phyloP scores from a whole-genome alignment of 1,140 invertebrate genomes.

The Neodiprion fabricii region DNA sequence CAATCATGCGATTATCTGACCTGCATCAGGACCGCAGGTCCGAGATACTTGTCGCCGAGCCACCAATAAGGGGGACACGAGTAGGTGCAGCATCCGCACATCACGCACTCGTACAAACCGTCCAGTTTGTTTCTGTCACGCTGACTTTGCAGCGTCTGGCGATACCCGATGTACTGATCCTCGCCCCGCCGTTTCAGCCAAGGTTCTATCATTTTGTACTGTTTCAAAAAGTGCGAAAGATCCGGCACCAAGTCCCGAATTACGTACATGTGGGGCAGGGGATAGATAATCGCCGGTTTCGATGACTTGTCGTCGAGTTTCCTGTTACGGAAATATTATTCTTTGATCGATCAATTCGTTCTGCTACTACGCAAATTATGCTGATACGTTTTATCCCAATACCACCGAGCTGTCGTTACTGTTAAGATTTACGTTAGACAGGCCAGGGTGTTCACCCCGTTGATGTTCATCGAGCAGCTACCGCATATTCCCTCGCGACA shows the following conservation, averaged over 20 bases:
- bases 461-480: constrained; percentile 89
- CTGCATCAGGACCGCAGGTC: constrained; percentile 73
- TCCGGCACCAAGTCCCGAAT: constrained; percentile 90
- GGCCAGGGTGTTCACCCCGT: constrained; percentile 84
- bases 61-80: constrained; percentile 79
- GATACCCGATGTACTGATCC: constrained; percentile 59
- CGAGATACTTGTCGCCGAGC: constrained; percentile 74
- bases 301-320: constrained; percentile 57
- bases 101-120: constrained; percentile 81
- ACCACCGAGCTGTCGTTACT: too few species aligned
- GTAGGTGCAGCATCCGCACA: constrained; percentile 76
- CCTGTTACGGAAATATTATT: constrained; percentile 55
- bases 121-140: constrained; percentile 76
- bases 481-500: constrained; percentile 92
- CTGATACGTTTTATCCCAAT: too few species aligned
- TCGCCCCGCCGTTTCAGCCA: constrained; percentile 79
- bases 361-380: background rate
- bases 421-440: constrained; percentile 71
- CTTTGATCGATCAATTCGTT: background rate
- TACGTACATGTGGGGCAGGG: constrained; percentile 91
- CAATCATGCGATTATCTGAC: constrained; percentile 35
- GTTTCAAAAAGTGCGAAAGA: constrained; percentile 86
- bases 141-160: constrained; percentile 71
- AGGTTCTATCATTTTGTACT: constrained; percentile 86
- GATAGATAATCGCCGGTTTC: constrained; percentile 80